Evolutionary conservation across 1,140 invertebrate species (phyloP), one percentile per base, ranked within the genome.

Genomic region (roundworm (Caenorhabditis elegans)): DNA sequence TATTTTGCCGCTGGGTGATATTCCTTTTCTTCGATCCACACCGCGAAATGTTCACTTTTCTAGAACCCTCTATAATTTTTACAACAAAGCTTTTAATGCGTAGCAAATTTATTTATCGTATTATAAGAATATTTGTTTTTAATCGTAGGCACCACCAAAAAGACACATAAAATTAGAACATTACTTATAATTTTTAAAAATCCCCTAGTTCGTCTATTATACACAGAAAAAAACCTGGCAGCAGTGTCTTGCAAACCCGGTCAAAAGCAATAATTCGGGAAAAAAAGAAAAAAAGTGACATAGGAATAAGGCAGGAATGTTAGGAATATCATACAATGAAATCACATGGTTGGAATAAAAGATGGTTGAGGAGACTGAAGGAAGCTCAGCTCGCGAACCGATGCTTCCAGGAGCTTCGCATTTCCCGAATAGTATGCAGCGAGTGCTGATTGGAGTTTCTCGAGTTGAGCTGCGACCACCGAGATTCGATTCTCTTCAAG

Each of bases 401-500:
- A 76, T 3, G 39, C 26, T 13, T 75, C 70, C 8, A 82, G 47
- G 4, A 76, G 43, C 22, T 78, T 75, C 10, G 80, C 80, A 65
- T 82, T 79, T 24, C 82, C 82, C 36, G 77, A 78, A 48, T 55
- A 83, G 31, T 83, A 83, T 1, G 82, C 82, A 47, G 51, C 48
- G 0, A 80, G 77, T 34, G 82, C 82, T 3, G 47, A 39, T 36
- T 83, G 82, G 6, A 83, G 70, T 78, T 80, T 79, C 28, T 80
- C 77, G 48, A 83, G 36, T 46, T 83, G 82, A 28, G 22, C 15
- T n/a, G 77, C 39, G 24, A 83, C 49, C 13, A 83, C 82, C 3
- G 48, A 36, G 15, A 83, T 78, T 15, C 82, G 76, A 39, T 83
- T 83, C 26, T 83, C 82, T 34, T 83, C 82, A 3, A 83, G 78